Evolutionary conservation across 1,140 invertebrate genomes (phyloP).

Genomic region (Aradophagus sp.): DNA sequence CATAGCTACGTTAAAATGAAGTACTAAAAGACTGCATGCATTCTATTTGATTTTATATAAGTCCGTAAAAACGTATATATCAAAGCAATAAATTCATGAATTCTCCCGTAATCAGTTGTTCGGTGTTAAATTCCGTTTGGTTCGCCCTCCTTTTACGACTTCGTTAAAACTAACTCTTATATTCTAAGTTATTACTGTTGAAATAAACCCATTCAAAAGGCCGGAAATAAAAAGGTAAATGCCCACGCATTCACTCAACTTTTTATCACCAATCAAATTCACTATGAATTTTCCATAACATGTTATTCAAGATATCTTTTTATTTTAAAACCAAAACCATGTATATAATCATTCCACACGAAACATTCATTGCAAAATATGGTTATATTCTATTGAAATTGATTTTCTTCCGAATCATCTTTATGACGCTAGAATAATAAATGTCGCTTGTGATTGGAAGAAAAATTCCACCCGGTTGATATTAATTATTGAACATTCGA

Average conservation of each 20-base stretch:
- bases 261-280: neutral
- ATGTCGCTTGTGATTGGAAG: slow-evolving; percentile 4
- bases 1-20: too few species aligned
- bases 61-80: slow-evolving; percentile 27
- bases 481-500: slow-evolving; percentile 27
- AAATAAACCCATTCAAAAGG: slow-evolving; percentile 17
- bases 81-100: slow-evolving; percentile 18
- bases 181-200: slow-evolving; percentile 19
- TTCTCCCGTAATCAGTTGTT: slow-evolving; percentile 21
- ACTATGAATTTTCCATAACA: too few species aligned
- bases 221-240: slow-evolving; percentile 1
- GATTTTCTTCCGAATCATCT: slow-evolving; percentile 3
- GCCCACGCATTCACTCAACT: neutral
- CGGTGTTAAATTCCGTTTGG: slow-evolving; percentile 11
- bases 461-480: slow-evolving; percentile 10
- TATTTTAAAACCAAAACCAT: too few species aligned
- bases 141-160: slow-evolving; percentile 13
- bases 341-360: too few species aligned
- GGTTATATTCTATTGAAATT: too few species aligned
- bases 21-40: too few species aligned
- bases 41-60: slow-evolving; percentile 15
- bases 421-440: slow-evolving; percentile 6
- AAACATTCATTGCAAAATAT: too few species aligned
- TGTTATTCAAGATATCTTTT: too few species aligned
- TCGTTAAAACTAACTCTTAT: slow-evolving; percentile 31